Conservation (phyloP, 2,888 invertebrate genomes). For the Lasioglossum leucozonium region DNA sequence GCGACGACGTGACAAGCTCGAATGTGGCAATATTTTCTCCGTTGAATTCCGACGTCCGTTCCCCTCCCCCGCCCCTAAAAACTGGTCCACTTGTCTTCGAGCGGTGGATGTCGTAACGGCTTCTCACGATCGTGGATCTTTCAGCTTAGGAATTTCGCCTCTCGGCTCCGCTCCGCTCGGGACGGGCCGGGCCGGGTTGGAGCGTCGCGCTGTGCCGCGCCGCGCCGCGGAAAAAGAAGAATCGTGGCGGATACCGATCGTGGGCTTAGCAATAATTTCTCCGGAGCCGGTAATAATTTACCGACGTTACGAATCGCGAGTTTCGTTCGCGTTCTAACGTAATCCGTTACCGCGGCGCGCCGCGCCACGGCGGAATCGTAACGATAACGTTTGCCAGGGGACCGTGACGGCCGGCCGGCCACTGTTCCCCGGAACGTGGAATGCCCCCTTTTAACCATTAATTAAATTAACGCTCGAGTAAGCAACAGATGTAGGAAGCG, state of each 20-base stretch:
- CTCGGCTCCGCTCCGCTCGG: neutral
- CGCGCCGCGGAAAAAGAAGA: constrained; percentile 5
- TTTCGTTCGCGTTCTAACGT: constrained; percentile 34
- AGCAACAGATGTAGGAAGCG: constrained; percentile 53
- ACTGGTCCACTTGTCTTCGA: constrained; percentile 59
- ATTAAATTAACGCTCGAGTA: constrained; percentile 62
- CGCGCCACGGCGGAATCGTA: constrained; percentile 14
- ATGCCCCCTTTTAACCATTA: constrained; percentile 41
- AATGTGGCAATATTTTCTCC: constrained; percentile 51
- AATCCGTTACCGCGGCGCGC: constrained; percentile 3
- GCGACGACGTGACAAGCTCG: constrained; percentile 23
- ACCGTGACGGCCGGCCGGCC: constrained; percentile 38
- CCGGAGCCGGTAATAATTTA: constrained; percentile 41
- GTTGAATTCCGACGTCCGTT: constrained; percentile 37
- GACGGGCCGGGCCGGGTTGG: neutral
- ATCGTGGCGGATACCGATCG: constrained; percentile 9
- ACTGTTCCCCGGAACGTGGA: constrained; percentile 53
- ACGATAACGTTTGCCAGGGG: constrained; percentile 27
- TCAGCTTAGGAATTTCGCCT: constrained; percentile 36
- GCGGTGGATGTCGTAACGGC: constrained; percentile 45
- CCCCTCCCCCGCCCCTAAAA: constrained; percentile 26
- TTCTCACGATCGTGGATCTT: constrained; percentile 51
- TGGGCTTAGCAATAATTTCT: constrained; percentile 37
- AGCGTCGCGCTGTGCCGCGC: neutral
- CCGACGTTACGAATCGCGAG: constrained; percentile 30